A percentile compares a stretch with the other conserved stretches of the same genome.
Evolutionary conservation across 2,113 vertebrate species (phyloP).

Genomic region (Hippocampus barbouri): DNA sequence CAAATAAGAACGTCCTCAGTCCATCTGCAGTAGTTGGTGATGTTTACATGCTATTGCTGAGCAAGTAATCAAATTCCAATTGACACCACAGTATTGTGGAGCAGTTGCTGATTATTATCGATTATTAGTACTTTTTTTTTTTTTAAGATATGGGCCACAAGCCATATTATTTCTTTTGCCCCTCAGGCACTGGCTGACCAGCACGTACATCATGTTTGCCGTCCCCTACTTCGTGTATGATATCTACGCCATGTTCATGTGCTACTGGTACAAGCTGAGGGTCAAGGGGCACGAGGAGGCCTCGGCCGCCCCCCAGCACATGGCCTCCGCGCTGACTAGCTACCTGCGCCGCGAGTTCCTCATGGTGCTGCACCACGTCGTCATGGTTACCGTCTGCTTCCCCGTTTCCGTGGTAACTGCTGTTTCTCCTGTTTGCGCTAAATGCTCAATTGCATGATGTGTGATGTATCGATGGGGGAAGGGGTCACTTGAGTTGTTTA

Average conservation of each 20-base stretch:
- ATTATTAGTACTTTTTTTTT: no score
- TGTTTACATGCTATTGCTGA: background rate
- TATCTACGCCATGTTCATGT: slow-evolving; percentile 92
- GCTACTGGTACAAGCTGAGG: slow-evolving; percentile 85
- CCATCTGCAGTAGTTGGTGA: background rate
- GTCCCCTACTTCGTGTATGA: slow-evolving; percentile 91
- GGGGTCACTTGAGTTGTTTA: background rate
- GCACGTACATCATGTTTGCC: slow-evolving; percentile 84
- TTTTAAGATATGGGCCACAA: background rate
- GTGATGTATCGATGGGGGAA: background rate
- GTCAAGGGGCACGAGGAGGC: slow-evolving; percentile 83
- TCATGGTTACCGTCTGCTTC: slow-evolving; percentile 90
- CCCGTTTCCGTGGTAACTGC: slow-evolving; percentile 86
- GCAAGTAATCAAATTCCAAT: no score
- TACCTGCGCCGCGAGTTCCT: slow-evolving; percentile 87
- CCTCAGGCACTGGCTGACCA: slow-evolving; percentile 85
- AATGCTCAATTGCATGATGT: background rate
- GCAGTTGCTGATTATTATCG: no score
- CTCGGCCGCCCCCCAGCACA: slow-evolving; percentile 46
- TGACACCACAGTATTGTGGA: no score
- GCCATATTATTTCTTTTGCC: background rate
- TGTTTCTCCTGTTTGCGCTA: slow-evolving; percentile 19
- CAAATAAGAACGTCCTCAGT: background rate
- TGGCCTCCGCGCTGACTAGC: slow-evolving; percentile 67
- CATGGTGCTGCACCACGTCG: slow-evolving; percentile 87